Conservation (phyloP, 2,113 vertebrate species). For the Amphilophus citrinellus region DNA sequence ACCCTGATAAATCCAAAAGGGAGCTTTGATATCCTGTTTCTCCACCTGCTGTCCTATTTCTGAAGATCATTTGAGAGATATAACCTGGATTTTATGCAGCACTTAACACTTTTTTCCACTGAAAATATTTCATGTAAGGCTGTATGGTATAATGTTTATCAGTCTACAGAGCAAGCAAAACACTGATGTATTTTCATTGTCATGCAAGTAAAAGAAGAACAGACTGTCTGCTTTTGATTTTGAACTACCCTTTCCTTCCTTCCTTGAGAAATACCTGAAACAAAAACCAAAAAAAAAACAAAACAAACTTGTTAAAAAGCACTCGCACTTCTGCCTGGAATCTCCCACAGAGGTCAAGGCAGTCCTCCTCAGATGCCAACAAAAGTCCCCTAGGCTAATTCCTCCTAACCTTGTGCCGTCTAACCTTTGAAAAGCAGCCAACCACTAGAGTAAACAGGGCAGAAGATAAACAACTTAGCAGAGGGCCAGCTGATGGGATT, state of each 20-base stretch:
- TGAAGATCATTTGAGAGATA: background rate
- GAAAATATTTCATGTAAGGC: background rate
- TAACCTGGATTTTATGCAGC: conserved; percentile 8
- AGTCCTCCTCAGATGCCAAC: conserved; percentile 16
- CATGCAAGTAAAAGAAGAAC: background rate
- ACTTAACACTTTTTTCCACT: background rate
- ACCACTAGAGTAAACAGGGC: conserved; percentile 57
- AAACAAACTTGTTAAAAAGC: background rate
- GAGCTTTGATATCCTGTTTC: conserved; percentile 8
- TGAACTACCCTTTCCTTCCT: conserved; percentile 4
- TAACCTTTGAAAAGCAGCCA: conserved; percentile 48
- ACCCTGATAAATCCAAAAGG: conserved; percentile 22
- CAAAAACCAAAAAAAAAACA: background rate
- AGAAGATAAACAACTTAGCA: conserved; percentile 63
- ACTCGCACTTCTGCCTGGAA: background rate
- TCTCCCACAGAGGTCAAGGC: background rate
- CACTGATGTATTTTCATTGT: background rate
- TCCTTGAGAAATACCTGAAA: conserved; percentile 11
- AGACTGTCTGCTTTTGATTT: conserved; percentile 7
- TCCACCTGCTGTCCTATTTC: conserved; percentile 25
- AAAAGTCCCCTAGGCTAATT: conserved; percentile 44
- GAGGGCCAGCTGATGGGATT: conserved; percentile 55
- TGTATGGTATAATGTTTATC: background rate
- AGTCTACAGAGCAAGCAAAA: background rate
- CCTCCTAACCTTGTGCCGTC: conserved; percentile 57